phyloP scores from a whole-genome alignment of 1,140 invertebrate genomes.

The Drosophila ironensis region DNA sequence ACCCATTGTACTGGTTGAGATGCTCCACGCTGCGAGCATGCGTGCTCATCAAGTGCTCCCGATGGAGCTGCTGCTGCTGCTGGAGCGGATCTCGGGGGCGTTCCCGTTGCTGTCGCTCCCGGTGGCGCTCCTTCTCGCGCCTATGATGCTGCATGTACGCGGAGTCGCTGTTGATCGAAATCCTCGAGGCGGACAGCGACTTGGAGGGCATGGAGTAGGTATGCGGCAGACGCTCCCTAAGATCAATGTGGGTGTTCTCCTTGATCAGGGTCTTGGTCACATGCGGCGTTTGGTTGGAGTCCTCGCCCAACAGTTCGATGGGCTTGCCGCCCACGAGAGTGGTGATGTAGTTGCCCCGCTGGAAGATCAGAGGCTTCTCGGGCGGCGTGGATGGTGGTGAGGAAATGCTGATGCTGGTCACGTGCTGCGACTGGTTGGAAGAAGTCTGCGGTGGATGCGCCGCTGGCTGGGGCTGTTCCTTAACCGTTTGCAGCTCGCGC shows the following conservation, averaged over 20 bases:
- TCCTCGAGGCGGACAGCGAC: constrained; percentile 78
- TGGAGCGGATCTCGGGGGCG: constrained; percentile 56
- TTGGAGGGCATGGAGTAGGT: constrained; percentile 72
- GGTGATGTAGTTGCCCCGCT: constrained; percentile 81
- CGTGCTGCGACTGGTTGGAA: constrained; percentile 56
- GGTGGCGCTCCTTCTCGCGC: constrained; percentile 65
- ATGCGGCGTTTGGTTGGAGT: constrained; percentile 39
- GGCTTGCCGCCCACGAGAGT: constrained; percentile 80
- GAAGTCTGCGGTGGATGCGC: constrained; percentile 21
- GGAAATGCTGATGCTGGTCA: constrained; percentile 81
- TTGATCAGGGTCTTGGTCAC: constrained; percentile 79
- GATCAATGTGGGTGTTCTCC: constrained; percentile 72
- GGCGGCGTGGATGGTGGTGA: constrained; percentile 70
- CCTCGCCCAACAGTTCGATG: constrained; percentile 68
- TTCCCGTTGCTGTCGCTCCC: constrained; percentile 58
- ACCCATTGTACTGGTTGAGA: constrained; percentile 77
- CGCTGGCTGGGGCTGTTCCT: constrained; percentile 44
- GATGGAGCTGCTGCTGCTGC: constrained; percentile 63
- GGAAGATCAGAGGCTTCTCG: constrained; percentile 75
- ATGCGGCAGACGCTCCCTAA: constrained; percentile 49
- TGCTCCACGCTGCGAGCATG: constrained; percentile 79
- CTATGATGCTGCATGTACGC: constrained; percentile 69
- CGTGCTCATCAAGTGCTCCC: constrained; percentile 58
- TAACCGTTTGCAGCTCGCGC: constrained; percentile 84
- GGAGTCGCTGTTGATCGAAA: constrained; percentile 80